Conservation (phyloP, 2,888 invertebrate species). For the Lasioglossum lativentre region DNA sequence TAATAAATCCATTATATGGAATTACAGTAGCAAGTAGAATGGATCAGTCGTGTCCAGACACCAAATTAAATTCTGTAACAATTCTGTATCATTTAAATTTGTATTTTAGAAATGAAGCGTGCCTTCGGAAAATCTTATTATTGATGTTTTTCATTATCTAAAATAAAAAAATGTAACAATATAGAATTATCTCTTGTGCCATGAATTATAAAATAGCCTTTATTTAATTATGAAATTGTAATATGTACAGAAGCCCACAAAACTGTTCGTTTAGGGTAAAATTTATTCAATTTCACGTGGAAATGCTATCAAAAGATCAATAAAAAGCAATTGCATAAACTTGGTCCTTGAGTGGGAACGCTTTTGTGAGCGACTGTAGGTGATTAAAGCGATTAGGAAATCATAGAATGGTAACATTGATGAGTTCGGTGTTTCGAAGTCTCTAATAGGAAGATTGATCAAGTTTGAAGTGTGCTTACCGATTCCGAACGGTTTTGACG, state of each 20-base stretch:
- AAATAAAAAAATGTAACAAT: background rate
- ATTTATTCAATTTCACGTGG: background rate
- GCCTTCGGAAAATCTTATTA: no score
- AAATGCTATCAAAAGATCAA: background rate
- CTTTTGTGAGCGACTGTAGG: background rate
- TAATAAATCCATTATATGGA: background rate
- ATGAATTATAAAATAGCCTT: background rate
- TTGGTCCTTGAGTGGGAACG: background rate
- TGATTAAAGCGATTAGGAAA: conserved; percentile 56
- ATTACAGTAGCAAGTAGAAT: background rate
- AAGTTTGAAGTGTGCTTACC: conserved; percentile 87
- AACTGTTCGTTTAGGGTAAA: background rate
- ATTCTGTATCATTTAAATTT: background rate
- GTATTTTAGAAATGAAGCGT: no score
- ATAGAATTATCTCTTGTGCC: background rate
- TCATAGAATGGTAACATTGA: conserved; percentile 61
- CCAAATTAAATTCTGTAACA: background rate
- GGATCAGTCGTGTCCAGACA: background rate
- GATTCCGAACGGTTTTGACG: conserved; percentile 93
- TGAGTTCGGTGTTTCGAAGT: conserved; percentile 23
- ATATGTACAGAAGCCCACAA: background rate
- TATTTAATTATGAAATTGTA: background rate
- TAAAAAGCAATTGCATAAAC: background rate
- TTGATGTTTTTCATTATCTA: background rate
- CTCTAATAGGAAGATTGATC: conserved; percentile 23